Conservation (phyloP, 2,888 invertebrate species). For the Nomada goodeniana region DNA sequence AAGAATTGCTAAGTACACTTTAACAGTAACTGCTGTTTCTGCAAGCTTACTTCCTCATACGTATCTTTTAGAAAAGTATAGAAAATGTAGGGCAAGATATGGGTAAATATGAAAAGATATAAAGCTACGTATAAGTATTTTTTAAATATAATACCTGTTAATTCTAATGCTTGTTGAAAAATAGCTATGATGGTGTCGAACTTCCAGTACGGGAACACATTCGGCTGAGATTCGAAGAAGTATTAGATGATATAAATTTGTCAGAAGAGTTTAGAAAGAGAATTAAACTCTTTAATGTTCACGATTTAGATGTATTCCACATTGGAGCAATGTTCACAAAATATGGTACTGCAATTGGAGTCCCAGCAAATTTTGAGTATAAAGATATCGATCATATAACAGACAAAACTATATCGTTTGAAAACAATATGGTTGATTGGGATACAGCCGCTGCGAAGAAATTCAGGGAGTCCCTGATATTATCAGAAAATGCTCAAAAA, state of each 20-base stretch:
- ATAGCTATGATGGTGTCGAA: conserved; percentile 19
- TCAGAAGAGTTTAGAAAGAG: conserved; percentile 84
- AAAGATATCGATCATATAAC: conserved; percentile 85
- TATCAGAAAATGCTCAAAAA: conserved; percentile 92
- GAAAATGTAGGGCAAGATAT: conserved; percentile 88
- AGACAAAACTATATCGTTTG: conserved; percentile 86
- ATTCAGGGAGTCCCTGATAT: conserved; percentile 88
- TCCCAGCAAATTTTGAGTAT: conserved; percentile 88
- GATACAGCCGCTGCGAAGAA: conserved; percentile 87
- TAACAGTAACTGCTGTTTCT: neutral
- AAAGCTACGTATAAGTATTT: neutral
- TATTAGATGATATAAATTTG: conserved; percentile 87
- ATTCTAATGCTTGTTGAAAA: conserved; percentile 8
- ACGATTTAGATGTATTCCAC: conserved; percentile 90
- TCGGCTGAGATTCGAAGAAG: conserved; percentile 85
- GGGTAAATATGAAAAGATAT: conserved; percentile 84
- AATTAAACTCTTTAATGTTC: conserved; percentile 89
- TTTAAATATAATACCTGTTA: neutral
- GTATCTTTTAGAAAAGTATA: conserved; percentile 87
- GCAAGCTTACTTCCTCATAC: conserved; percentile 86
- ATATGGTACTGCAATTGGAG: conserved; percentile 89
- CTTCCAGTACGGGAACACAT: conserved; percentile 74
- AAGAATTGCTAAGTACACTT: neutral
- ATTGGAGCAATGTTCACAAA: conserved; percentile 85
- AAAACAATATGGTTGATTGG: conserved; percentile 88